Percentiles rank a stretch among this genome's conserved stretches.
Conservation (phyloP, 2,113 vertebrate species). For the Paralichthys olivaceus region DNA sequence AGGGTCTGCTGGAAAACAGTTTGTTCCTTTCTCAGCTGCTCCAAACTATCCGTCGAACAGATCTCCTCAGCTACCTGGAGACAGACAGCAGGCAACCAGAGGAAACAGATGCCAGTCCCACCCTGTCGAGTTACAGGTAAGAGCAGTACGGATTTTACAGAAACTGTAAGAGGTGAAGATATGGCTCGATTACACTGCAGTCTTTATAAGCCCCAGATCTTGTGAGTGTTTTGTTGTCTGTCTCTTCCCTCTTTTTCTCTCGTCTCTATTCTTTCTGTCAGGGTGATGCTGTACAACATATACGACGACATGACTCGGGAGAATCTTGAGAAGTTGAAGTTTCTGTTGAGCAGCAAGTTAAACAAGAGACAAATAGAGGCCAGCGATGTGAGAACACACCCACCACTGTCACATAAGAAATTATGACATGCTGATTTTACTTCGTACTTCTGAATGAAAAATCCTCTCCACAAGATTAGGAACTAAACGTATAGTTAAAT, state of each 20-base stretch:
- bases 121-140: slow-evolving; percentile 80
- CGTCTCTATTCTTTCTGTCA: slow-evolving; percentile 41
- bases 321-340: slow-evolving; percentile 70
- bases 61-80: slow-evolving; percentile 64
- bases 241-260: background rate
- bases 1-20: slow-evolving; percentile 47
- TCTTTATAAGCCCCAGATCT: background rate
- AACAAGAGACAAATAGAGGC: slow-evolving; percentile 57
- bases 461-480: background rate
- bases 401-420: background rate
- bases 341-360: slow-evolving; percentile 46
- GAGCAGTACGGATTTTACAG: rapidly evolving
- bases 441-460: background rate
- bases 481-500: background rate
- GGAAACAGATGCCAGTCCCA: slow-evolving; percentile 43
- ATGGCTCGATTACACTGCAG: background rate
- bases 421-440: background rate
- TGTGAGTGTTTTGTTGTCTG: background rate
- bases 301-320: slow-evolving; percentile 62
- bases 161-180: background rate
- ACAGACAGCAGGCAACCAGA: slow-evolving; percentile 3
- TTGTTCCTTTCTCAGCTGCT: slow-evolving; percentile 74
- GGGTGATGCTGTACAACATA: slow-evolving; percentile 78
- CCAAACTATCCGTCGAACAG: slow-evolving; percentile 65
- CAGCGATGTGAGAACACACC: slow-evolving; percentile 68